phyloP scores from a whole-genome alignment of 2,888 invertebrate genomes.

The Sinohyriopsis cumingii region DNA sequence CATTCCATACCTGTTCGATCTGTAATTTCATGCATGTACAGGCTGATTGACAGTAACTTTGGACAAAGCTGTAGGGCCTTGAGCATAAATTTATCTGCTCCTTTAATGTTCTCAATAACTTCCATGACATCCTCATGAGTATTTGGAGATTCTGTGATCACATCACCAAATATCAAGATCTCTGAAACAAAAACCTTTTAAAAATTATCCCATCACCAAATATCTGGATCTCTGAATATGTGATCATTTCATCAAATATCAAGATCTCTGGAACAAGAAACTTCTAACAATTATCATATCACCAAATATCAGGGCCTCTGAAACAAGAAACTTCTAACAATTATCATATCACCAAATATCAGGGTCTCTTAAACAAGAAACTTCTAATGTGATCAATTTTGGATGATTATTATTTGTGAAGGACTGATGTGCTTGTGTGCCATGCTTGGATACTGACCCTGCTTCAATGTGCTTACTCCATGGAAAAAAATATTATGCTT shows the following conservation, averaged over 20 bases:
- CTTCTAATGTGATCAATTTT: no score
- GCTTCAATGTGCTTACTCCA: no score
- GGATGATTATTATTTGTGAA: no score
- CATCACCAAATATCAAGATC: not conserved
- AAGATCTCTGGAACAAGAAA: conserved; percentile 4
- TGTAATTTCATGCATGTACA: conserved; percentile 29
- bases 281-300: conserved; percentile 2
- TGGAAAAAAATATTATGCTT: no score
- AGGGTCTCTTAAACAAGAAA: conserved; percentile 5
- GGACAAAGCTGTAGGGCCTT: conserved; percentile 27
- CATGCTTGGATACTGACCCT: no score
- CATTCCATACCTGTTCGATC: conserved; percentile 28
- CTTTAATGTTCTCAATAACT: conserved; percentile 12
- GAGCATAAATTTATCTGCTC: conserved; percentile 31
- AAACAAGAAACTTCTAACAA: not conserved
- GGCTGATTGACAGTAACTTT: conserved; percentile 13
- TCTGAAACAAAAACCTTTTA: conserved; percentile 2
- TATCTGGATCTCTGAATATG: not conserved
- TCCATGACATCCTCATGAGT: not conserved
- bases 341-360: conserved; percentile 5
- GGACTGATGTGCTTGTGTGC: no score
- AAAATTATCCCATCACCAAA: no score
- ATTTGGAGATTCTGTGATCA: conserved; percentile 5
- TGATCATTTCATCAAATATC: conserved; percentile 3
- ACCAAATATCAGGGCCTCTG: conserved; percentile 1